These are phyloP conservation scores for Pandemis heparana DNA, from an alignment of 2,888 invertebrate genomes.

Conservation along the genomic window DNA sequence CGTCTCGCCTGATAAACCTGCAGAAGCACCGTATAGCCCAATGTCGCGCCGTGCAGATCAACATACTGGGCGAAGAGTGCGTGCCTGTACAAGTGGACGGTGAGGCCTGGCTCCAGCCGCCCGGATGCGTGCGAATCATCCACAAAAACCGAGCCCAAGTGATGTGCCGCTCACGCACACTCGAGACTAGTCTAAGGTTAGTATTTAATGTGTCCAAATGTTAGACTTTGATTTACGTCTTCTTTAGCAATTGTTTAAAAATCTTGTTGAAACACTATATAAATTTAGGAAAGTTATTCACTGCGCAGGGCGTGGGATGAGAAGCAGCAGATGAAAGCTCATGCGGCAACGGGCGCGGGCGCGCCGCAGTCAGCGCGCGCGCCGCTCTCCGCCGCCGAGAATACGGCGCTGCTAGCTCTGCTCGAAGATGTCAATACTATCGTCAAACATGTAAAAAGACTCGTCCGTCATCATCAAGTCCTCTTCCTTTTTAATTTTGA, in stretches of 20 bases:
- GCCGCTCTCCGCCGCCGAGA: slow-evolving; percentile 87
- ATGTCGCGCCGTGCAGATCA: slow-evolving; percentile 98
- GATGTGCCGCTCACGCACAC: slow-evolving; percentile 95
- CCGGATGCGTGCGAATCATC: slow-evolving; percentile 97
- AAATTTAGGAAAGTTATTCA: slow-evolving; percentile 17
- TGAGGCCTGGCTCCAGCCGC: slow-evolving; percentile 99
- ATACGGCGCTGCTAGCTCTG: slow-evolving; percentile 89
- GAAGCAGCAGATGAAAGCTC: slow-evolving; percentile 78
- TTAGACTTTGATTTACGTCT: not conserved
- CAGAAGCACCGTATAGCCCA: slow-evolving; percentile 99
- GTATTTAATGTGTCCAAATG: slow-evolving; percentile 23
- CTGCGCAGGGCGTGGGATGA: slow-evolving; percentile 74
- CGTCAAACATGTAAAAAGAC: slow-evolving; percentile 90
- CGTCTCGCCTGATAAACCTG: slow-evolving; percentile 96
- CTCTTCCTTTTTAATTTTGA: no score
- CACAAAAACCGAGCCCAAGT: slow-evolving; percentile 99
- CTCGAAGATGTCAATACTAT: slow-evolving; percentile 94
- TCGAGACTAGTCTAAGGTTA: slow-evolving; percentile 94
- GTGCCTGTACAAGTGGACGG: slow-evolving; percentile 99
- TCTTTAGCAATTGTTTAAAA: not conserved
- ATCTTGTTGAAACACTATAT: not conserved
- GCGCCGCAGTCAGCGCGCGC: slow-evolving; percentile 52
- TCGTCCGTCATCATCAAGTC: no score
- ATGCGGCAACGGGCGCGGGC: slow-evolving; percentile 56
- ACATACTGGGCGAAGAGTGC: slow-evolving; percentile 96